Evolutionary conservation across 2,888 invertebrate genomes (phyloP).

Genomic region (Opisthograptis luteolata): DNA sequence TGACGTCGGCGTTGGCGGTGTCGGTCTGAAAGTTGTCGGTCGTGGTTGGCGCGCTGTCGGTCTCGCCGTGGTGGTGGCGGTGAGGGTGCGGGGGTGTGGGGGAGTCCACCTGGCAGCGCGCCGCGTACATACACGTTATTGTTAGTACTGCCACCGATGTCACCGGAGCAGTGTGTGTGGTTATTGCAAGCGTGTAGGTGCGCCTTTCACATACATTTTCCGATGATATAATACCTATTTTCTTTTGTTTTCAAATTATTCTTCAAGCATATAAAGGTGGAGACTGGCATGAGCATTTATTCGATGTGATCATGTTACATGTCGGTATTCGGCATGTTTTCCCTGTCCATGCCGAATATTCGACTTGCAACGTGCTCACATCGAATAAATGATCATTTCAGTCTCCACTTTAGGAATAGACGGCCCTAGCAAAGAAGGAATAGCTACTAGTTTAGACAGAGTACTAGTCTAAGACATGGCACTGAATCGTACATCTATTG

Average conservation of each 20-base stretch:
- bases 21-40: slow-evolving; percentile 79
- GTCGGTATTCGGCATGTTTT: no score
- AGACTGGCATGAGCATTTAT: no score
- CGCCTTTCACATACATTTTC: slow-evolving; percentile 21
- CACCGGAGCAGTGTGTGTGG: slow-evolving; percentile 66
- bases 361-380: no score
- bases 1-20: slow-evolving; percentile 57
- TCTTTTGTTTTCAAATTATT: background rate
- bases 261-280: no score
- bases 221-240: no score
- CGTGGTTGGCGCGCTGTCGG: slow-evolving; percentile 64
- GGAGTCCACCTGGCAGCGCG: slow-evolving; percentile 68
- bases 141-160: slow-evolving; percentile 75
- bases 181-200: slow-evolving; percentile 42
- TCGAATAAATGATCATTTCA: no score
- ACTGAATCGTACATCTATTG: no score
- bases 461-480: no score
- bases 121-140: slow-evolving; percentile 71
- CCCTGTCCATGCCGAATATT: no score
- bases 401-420: no score
- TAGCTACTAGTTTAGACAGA: background rate
- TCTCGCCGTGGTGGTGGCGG: slow-evolving; percentile 79
- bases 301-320: no score
- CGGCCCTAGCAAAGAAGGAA: no score
- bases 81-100: slow-evolving; percentile 64